phyloP scores from a whole-genome alignment of 2,113 vertebrate genomes.

The Tetraodon nigroviridis region DNA sequence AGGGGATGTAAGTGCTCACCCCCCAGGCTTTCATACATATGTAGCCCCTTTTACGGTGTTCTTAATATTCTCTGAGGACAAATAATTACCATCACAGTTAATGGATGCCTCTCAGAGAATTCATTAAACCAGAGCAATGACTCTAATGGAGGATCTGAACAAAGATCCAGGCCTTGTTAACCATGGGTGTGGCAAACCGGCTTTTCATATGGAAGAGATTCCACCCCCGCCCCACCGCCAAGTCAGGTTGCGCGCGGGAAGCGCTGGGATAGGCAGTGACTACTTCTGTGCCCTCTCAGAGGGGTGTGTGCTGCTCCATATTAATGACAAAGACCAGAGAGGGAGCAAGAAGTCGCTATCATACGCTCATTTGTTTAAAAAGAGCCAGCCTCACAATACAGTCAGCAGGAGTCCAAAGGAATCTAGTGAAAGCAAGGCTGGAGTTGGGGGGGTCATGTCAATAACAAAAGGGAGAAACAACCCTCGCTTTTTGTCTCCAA shows the following conservation, averaged over 20 bases:
- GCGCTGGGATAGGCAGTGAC: slow-evolving; percentile 52
- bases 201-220: slow-evolving; percentile 66
- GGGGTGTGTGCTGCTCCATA: slow-evolving; percentile 70
- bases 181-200: slow-evolving; percentile 60
- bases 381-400: slow-evolving; percentile 65
- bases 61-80: slow-evolving; percentile 33
- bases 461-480: slow-evolving; percentile 71
- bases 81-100: slow-evolving; percentile 56
- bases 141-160: slow-evolving; percentile 59
- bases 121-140: slow-evolving; percentile 54
- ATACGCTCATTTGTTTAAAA: slow-evolving; percentile 73
- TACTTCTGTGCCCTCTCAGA: slow-evolving; percentile 48
- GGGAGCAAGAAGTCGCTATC: slow-evolving; percentile 68
- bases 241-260: slow-evolving; percentile 61
- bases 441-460: slow-evolving; percentile 33
- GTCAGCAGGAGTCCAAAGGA: slow-evolving; percentile 66
- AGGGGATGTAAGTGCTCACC: slow-evolving; percentile 32
- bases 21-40: slow-evolving; percentile 24
- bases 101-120: slow-evolving; percentile 50
- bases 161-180: slow-evolving; percentile 58
- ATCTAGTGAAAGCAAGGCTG: slow-evolving; percentile 53
- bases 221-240: slow-evolving; percentile 14
- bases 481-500: slow-evolving; percentile 66
- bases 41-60: slow-evolving; percentile 18
- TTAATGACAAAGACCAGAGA: slow-evolving; percentile 71